Evolutionary conservation across 2,113 vertebrate species (phyloP), one percentile per base, ranked within the genome.

Genomic region (Oryzias celebensis): DNA sequence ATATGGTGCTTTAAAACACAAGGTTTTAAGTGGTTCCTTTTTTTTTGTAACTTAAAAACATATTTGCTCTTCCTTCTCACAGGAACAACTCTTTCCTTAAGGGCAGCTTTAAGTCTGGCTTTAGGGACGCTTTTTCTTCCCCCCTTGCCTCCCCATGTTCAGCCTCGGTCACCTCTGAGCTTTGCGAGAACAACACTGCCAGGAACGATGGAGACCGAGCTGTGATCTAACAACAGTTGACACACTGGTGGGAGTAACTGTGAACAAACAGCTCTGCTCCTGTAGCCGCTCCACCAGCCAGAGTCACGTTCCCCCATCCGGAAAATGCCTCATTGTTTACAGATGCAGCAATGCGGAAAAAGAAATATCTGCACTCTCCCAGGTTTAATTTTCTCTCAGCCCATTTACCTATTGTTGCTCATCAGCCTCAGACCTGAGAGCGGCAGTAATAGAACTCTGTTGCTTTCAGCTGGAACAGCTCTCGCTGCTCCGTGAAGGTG

Each of bases 201-300:
- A 85, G 65, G 53, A 81, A 71, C 68, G 52, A 85, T 77, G 73
- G 70, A 83, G 69, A 77, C 63, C 62, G 49, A 70, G 51, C 61
- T 63, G 73, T 76, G 77, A 83, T 83, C 71, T 87, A 87, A 86
- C 83, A 62, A 54, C 77, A 75, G 72, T 64, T 86, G 83, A 87
- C 83, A 81, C 67, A 66, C 71, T 80, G 72, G 74, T 77, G 71
- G 71, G 54, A 78, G 69, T 73, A 73, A 60, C 71, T 70, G 74
- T 81, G 78, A 75, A 81, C 71, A 71, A 71, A 71, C 71, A 60
- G 58, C 77, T 78, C 72, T 52, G 45, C 62, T 23, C 50, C 68
- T 44, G 59, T 59, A 48, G 75, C 52, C 55, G 14, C 75, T 74
- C 59, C 67, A 56, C 77, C 65, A 50, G 51, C 36, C 67, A 26